Evolutionary conservation across 2,888 invertebrate genomes (phyloP).

Genomic region (Tridacna gigas): DNA sequence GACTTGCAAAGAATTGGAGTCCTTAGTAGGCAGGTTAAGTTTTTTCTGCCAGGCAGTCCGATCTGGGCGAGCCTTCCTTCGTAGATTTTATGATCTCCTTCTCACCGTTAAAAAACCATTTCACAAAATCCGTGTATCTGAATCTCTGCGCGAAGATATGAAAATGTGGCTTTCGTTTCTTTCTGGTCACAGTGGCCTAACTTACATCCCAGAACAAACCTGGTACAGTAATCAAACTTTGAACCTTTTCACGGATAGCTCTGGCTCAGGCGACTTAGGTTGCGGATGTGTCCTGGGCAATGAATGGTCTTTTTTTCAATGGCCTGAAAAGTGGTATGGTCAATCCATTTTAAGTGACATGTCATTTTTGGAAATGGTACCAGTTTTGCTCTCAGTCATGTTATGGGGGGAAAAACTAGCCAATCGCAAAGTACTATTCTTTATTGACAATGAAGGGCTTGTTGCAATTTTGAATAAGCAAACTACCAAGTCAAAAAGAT

Average conservation of each 20-base stretch:
- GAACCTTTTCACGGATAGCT: too few species aligned
- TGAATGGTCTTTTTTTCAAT: slow-evolving; percentile 10
- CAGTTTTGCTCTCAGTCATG: slow-evolving; percentile 2
- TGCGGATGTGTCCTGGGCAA: too few species aligned
- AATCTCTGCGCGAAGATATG: too few species aligned
- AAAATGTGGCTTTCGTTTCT: too few species aligned
- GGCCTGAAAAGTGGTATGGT: not conserved
- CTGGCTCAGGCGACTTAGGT: too few species aligned
- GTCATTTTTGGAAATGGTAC: slow-evolving; percentile 17
- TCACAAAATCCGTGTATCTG: too few species aligned
- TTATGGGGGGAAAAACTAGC: not conserved
- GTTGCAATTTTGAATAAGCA: slow-evolving; percentile 29
- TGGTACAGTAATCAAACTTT: too few species aligned
- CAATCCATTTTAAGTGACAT: not conserved
- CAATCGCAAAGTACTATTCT: slow-evolving; percentile 17
- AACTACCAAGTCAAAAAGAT: slow-evolving; percentile 34
- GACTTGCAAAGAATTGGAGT: not conserved
- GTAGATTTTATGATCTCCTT: not conserved
- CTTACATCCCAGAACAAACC: too few species aligned
- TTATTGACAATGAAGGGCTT: slow-evolving; percentile 34
- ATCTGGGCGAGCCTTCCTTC: not conserved
- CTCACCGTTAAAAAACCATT: too few species aligned
- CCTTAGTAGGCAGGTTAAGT: not conserved
- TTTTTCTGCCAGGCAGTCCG: too few species aligned
- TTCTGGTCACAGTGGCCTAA: too few species aligned